Conservation (phyloP, 2,888 invertebrate species). For the Alloscopus bannaensis region DNA sequence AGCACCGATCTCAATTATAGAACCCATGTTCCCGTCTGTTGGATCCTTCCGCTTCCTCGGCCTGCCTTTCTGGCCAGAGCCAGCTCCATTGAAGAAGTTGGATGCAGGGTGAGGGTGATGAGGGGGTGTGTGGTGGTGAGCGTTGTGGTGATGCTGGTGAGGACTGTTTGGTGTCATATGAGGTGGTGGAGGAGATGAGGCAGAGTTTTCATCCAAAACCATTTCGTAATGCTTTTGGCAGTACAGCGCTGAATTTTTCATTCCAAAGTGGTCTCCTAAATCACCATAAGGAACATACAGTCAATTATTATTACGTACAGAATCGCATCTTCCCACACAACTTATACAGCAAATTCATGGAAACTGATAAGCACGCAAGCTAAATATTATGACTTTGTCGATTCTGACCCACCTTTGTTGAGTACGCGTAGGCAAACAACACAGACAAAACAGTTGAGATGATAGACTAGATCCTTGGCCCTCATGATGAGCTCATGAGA, state of each 20-base stretch:
- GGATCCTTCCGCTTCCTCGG: slow-evolving; percentile 84
- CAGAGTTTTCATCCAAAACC: slow-evolving; percentile 75
- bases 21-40: slow-evolving; percentile 56
- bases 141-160: slow-evolving; percentile 66
- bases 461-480: slow-evolving; percentile 90
- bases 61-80: slow-evolving; percentile 88
- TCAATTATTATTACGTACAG: too few species aligned
- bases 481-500: slow-evolving; percentile 94
- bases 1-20: slow-evolving; percentile 68
- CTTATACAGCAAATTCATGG: not conserved
- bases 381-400: not conserved
- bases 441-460: slow-evolving; percentile 93
- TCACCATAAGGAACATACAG: not conserved
- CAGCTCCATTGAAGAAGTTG: slow-evolving; percentile 80
- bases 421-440: slow-evolving; percentile 87
- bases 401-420: slow-evolving; percentile 78
- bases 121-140: slow-evolving; percentile 65
- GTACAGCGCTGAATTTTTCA: slow-evolving; percentile 86
- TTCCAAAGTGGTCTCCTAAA: slow-evolving; percentile 90
- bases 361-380: not conserved
- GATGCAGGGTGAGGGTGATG: slow-evolving; percentile 65
- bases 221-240: slow-evolving; percentile 84
- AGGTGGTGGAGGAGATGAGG: slow-evolving; percentile 67
- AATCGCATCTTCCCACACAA: not conserved
- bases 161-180: slow-evolving; percentile 67